Conservation (phyloP, 2,888 invertebrate species). For the Hypomecis atomaria region DNA sequence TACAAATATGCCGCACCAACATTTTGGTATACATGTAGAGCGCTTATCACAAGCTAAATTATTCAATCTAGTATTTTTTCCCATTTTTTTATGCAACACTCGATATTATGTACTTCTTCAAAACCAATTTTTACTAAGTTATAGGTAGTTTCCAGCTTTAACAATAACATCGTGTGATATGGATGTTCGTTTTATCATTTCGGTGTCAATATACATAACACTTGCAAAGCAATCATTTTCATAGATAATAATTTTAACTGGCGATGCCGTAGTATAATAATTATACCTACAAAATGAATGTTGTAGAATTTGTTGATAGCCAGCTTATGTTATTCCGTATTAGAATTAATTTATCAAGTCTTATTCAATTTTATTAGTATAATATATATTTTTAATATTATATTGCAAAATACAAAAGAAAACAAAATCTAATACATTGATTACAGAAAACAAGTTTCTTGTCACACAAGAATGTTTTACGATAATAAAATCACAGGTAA, state of each 20-base stretch:
- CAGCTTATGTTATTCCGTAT: slow-evolving; percentile 24
- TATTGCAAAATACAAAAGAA: slow-evolving; percentile 46
- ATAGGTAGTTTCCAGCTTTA: background rate
- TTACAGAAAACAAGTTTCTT: slow-evolving; percentile 62
- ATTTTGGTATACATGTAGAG: too few relatives aligned
- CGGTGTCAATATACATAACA: background rate
- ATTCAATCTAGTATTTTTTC: too few relatives aligned
- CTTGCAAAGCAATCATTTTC: slow-evolving; percentile 19
- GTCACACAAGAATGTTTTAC: slow-evolving; percentile 77
- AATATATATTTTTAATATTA: slow-evolving; percentile 46
- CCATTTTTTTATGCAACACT: too few relatives aligned
- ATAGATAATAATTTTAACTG: slow-evolving; percentile 6
- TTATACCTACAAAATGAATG: background rate
- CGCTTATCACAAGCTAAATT: too few relatives aligned
- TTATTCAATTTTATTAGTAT: slow-evolving; percentile 52
- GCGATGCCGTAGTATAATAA: background rate
- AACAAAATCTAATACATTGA: slow-evolving; percentile 54
- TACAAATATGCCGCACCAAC: too few relatives aligned
- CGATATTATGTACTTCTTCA: too few relatives aligned
- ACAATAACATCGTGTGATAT: slow-evolving; percentile 23
- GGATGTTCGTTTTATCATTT: slow-evolving; percentile 14
- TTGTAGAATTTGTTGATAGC: slow-evolving; percentile 2
- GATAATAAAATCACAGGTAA: slow-evolving; percentile 78
- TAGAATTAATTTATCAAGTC: slow-evolving; percentile 50
- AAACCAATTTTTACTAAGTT: background rate